Evolutionary conservation across 2,888 invertebrate genomes (phyloP), one percentile per base, ranked within the genome.

Genomic region (Lycophotia porphyrea): DNA sequence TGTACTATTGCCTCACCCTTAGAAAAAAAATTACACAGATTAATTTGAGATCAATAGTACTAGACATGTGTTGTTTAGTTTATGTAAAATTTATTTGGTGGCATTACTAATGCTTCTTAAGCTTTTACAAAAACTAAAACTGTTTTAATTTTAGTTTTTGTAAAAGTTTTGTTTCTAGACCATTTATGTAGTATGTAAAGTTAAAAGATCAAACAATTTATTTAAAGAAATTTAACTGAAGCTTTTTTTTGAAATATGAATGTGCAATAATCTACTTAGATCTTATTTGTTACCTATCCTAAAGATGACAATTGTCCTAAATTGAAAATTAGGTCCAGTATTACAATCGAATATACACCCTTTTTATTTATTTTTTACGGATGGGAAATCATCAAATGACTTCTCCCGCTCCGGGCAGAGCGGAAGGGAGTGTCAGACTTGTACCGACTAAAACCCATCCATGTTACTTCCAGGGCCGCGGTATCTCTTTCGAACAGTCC

Each of bases 71-170:
- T 36, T 78, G 78, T 87, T 87, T 81, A 84, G 76, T 84, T 78
- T 78, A 84, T 85, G 87, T 86, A 87, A 73, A 87, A 88, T 87
- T 82, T 80, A 67, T 47, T 75, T 82, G 58, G 18, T 36, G 39
- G 65, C 21, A 49, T 76, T 36, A 67, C 31, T 64, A 13, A 65
- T 4, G 21, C 18, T 52, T 27, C 39, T 68, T 47, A 24, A 66
- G 67, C 34, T 42, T 39, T 3, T 15, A n/a, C 24, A 44, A 27
- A 55, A 74, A 36, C 27, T 24, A 49, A 36, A 39, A 61, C n/a
- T n/a, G n/a, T n/a, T n/a, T n/a, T n/a, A n/a, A n/a, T n/a, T n/a
- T n/a, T n/a, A n/a, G n/a, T n/a, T n/a, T n/a, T n/a, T n/a, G n/a
- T n/a, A n/a, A n/a, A n/a, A n/a, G n/a, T n/a, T n/a, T 34, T 61